Evolutionary conservation across 2,888 invertebrate species (phyloP).

Genomic region (Sarcophaga rosellei): DNA sequence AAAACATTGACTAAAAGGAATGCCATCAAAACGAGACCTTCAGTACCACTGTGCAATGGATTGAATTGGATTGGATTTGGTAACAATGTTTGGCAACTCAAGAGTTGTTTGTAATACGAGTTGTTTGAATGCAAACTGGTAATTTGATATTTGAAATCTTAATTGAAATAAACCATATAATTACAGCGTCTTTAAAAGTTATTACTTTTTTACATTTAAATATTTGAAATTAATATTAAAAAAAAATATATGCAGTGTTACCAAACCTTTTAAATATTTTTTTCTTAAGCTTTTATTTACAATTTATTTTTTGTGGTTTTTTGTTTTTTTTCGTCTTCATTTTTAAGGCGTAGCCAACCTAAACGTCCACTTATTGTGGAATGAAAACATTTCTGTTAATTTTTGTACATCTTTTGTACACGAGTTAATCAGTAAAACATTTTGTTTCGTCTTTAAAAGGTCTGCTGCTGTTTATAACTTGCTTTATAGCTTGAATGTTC

Average conservation of each 20-base stretch:
- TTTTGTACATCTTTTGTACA: conserved; percentile 25
- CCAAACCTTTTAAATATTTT: too few species aligned
- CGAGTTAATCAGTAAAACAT: conserved; percentile 48
- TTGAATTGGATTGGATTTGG: neutral
- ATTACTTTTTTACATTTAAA: too few species aligned
- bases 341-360: conserved; percentile 21
- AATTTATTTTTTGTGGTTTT: neutral
- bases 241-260: too few species aligned
- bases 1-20: too few species aligned
- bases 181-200: too few species aligned
- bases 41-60: too few species aligned
- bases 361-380: conserved; percentile 15
- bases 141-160: too few species aligned
- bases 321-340: neutral
- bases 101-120: conserved; percentile 7
- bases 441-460: conserved; percentile 39
- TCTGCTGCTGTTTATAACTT: neutral
- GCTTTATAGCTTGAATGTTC: conserved; percentile 15
- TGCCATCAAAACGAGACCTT: too few species aligned
- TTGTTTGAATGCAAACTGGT: too few species aligned
- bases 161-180: too few species aligned
- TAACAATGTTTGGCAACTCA: conserved; percentile 4
- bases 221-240: too few species aligned
- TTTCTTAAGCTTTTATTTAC: neutral
- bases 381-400: conserved; percentile 15